Evolutionary conservation across 2,888 invertebrate genomes (phyloP), one percentile per base, ranked within the genome.

Genomic region (Agonopterix subpropinquella): DNA sequence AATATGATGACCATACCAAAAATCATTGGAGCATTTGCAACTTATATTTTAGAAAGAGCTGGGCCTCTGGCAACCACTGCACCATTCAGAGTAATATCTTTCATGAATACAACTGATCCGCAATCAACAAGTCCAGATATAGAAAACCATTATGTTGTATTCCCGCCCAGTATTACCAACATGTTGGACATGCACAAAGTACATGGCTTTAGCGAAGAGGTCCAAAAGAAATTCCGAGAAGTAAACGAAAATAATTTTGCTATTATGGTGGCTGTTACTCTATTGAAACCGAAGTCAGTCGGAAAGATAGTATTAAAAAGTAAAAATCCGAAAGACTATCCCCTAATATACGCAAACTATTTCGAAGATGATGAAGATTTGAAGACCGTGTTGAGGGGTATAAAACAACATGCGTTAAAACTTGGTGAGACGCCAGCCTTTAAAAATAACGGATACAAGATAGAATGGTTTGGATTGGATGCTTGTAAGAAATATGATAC

Each of bases 301-400:
- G 95, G 95, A 0, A 84, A 79, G 54, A 75, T 96, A n/a, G 60
- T 90, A 49, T 77, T 98, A 4, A 89, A 88, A 51, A 92, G 92
- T 42, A 87, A 77, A 9, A 84, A 95, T 72, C 93, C 95, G 0
- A 79, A 87, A 11, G 89, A 91, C 0, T 90, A 93, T 62, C 96
- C 97, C 0, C 73, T 91, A 11, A 77, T 79, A 51, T 69, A 91
- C 55, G 86, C 92, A 1, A 92, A 93, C 59, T 94, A 93, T 67
- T 85, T 94, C 39, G 68, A 83, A 1, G 79, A 91, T 1, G 70
- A 79, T 5, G 77, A 89, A 44, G 93, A 94, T 61, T 58, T 90
- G 9, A 59, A 80, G 35, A 67, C 65, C 18, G 13, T 80, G 2
- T 45, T 81, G 8, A 67, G 53, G 47, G 68, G 62, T 8, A 62